Conservation (phyloP, 1,140 invertebrate genomes). For the Ostrea denselamellosa region DNA sequence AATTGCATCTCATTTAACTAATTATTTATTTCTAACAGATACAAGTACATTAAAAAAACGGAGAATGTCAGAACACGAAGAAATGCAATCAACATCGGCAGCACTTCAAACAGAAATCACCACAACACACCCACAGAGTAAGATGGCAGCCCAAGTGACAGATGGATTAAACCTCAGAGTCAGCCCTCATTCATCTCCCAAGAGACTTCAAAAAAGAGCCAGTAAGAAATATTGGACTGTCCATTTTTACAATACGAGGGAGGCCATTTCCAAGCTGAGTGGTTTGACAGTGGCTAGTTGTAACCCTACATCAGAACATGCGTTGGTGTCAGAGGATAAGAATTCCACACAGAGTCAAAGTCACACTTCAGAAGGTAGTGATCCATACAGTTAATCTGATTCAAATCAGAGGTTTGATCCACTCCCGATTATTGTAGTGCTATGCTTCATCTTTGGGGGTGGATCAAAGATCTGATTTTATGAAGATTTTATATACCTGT, state of each 20-base stretch:
- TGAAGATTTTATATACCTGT: too few relatives aligned
- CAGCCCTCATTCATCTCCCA: conserved; percentile 22
- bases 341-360: neutral
- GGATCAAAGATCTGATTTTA: too few relatives aligned
- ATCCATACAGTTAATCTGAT: neutral
- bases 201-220: conserved; percentile 54
- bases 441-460: too few relatives aligned
- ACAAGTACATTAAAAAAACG: neutral
- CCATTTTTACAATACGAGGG: conserved; percentile 52
- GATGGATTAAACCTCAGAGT: neutral
- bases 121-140: neutral
- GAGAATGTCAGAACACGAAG: neutral
- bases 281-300: conserved; percentile 59
- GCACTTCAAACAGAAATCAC: neutral
- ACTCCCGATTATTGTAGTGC: too few relatives aligned
- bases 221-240: conserved; percentile 55
- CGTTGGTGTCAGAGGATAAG: neutral
- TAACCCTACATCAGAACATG: conserved; percentile 57
- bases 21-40: neutral
- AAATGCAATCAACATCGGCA: neutral
- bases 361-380: neutral
- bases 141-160: neutral
- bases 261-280: conserved; percentile 50
- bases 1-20: too few relatives aligned
- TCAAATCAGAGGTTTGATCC: too few relatives aligned